A percentile compares a stretch with the other conserved stretches of the same genome.
Evolutionary conservation across 2,888 invertebrate genomes (phyloP).

Genomic region (Tyria jacobaeae): DNA sequence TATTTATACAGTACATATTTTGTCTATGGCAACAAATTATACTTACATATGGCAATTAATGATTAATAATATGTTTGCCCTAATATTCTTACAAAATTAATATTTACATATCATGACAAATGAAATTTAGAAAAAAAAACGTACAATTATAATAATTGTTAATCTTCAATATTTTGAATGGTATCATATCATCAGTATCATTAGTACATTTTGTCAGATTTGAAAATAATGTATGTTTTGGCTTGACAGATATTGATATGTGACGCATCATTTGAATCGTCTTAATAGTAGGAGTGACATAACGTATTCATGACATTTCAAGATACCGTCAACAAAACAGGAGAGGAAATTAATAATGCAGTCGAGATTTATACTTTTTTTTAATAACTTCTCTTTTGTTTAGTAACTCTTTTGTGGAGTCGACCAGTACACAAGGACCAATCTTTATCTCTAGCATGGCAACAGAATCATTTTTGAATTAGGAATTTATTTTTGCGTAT

Average conservation of each 20-base stretch:
- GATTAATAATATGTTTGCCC: background rate
- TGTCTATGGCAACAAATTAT: slow-evolving; percentile 15
- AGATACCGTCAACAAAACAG: too few species aligned
- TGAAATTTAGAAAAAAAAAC: background rate
- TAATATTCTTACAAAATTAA: background rate
- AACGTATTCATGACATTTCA: too few species aligned
- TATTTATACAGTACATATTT: slow-evolving; percentile 6
- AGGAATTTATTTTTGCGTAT: background rate
- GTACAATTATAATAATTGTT: too few species aligned
- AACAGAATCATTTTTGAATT: background rate
- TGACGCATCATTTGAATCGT: too few species aligned
- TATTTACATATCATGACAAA: slow-evolving; percentile 10
- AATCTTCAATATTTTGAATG: background rate
- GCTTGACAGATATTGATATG: too few species aligned
- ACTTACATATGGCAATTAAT: slow-evolving; percentile 14
- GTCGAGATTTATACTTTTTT: too few species aligned
- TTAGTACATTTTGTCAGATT: too few species aligned
- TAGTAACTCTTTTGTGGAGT: background rate
- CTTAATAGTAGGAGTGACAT: too few species aligned
- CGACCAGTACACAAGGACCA: background rate
- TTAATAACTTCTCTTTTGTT: too few species aligned
- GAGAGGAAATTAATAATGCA: too few species aligned
- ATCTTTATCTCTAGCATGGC: background rate
- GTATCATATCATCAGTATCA: too few species aligned
- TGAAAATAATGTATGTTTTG: too few species aligned